Evolutionary conservation across 2,113 vertebrate species (phyloP).

Genomic region (Percina caprodes): DNA sequence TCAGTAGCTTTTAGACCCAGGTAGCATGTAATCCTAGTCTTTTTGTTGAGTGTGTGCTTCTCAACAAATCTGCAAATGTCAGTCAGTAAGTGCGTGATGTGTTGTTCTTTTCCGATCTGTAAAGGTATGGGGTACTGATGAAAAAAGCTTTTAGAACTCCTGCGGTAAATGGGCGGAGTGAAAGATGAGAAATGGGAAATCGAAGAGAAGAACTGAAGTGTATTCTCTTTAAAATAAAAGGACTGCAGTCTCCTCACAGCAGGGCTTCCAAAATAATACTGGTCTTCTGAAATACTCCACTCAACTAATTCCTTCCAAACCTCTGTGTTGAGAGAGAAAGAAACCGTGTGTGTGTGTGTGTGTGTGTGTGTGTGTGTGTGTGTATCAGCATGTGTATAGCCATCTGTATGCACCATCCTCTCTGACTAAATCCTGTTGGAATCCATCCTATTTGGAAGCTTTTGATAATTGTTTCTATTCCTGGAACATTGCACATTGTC

Average conservation of each 20-base stretch:
- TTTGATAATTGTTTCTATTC: constrained; percentile 66
- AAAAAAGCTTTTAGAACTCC: constrained; percentile 33
- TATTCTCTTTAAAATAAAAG: constrained; percentile 56
- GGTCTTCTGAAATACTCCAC: constrained; percentile 38
- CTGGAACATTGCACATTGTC: constrained; percentile 32
- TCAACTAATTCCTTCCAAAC: constrained; percentile 56
- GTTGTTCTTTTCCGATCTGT: background rate
- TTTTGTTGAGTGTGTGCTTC: background rate
- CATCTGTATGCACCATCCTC: constrained; percentile 45
- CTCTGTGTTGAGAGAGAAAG: constrained; percentile 8
- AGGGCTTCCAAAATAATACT: constrained; percentile 52
- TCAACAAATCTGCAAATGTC: constrained; percentile 12
- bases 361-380: constrained; percentile 2
- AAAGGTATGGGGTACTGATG: background rate
- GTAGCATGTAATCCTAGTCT: background rate
- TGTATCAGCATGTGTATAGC: constrained; percentile 22
- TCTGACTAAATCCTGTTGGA: constrained; percentile 61
- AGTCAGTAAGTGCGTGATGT: constrained; percentile 15
- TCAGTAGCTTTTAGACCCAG: background rate
- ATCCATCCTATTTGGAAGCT: constrained; percentile 63
- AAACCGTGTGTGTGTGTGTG: background rate
- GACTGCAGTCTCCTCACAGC: constrained; percentile 50
- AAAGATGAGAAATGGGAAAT: constrained; percentile 23
- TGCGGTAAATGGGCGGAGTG: constrained; percentile 25
- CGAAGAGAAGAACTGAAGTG: constrained; percentile 27